These are phyloP conservation scores for Ailurus styani DNA, from an alignment of 2,113 vertebrate genomes.

Conservation along the genomic window DNA sequence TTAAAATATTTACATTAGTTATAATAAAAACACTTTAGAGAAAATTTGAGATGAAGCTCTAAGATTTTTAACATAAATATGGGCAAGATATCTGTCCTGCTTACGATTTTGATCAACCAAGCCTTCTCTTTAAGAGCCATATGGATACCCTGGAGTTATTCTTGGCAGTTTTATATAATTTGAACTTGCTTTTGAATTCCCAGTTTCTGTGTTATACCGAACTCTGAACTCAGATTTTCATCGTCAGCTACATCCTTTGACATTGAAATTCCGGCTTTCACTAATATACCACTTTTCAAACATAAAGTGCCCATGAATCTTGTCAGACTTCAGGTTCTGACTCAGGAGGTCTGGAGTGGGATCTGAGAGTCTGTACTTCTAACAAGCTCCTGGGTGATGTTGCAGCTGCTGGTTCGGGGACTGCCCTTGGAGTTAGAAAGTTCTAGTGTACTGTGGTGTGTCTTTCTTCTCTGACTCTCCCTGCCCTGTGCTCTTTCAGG, in stretches of 20 bases:
- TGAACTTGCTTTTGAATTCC: not conserved
- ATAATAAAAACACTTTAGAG: not conserved
- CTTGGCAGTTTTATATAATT: not conserved
- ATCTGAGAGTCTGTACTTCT: not conserved
- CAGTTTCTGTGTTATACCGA: not conserved
- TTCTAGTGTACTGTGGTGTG: fast-evolving
- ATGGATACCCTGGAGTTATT: not conserved
- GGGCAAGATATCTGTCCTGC: not conserved
- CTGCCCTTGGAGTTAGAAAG: not conserved
- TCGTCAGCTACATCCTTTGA: not conserved
- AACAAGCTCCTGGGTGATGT: not conserved
- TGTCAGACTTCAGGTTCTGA: not conserved
- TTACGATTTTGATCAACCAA: not conserved
- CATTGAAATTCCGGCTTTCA: not conserved
- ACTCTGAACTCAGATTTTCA: not conserved
- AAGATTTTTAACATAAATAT: not conserved
- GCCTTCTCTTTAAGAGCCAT: not conserved
- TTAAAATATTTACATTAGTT: not conserved
- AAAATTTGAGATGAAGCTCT: not conserved
- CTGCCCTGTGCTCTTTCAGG: not conserved
- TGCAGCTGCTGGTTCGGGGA: fast-evolving
- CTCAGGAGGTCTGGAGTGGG: not conserved
- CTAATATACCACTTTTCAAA: not conserved
- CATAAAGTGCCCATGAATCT: not conserved
- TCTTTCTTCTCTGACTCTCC: not conserved